Conservation (phyloP, 2,797 vertebrate species). For the Danio tinwini region DNA sequence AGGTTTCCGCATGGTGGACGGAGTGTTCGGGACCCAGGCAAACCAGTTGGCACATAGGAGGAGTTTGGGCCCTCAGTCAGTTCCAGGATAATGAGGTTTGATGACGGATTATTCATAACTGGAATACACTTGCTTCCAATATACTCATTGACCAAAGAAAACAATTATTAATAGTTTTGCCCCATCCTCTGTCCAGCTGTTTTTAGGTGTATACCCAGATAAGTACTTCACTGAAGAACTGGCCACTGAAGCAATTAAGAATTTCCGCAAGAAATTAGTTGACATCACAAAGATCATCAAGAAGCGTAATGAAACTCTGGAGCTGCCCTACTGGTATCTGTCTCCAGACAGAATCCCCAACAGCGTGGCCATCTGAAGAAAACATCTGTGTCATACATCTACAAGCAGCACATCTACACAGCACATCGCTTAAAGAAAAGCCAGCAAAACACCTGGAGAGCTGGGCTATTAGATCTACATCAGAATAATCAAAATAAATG, state of each 20-base stretch:
- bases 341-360: slow-evolving; percentile 94
- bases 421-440: not conserved
- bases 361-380: slow-evolving; percentile 87
- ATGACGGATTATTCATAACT: not conserved
- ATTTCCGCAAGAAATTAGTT: slow-evolving; percentile 84
- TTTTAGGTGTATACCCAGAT: slow-evolving; percentile 92
- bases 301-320: slow-evolving; percentile 89
- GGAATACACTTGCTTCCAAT: not conserved
- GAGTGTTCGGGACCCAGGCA: too few species aligned
- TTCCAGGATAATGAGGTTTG: too few species aligned
- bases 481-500: not conserved
- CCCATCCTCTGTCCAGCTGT: slow-evolving; percentile 70
- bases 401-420: not conserved
- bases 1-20: too few species aligned
- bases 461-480: not conserved
- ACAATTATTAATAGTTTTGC: not conserved
- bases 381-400: not conserved
- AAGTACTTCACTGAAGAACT: slow-evolving; percentile 92
- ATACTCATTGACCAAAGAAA: not conserved
- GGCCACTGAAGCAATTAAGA: slow-evolving; percentile 84
- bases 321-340: slow-evolving; percentile 92
- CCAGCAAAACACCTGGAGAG: not conserved
- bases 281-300: slow-evolving; percentile 81
- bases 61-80: too few species aligned
- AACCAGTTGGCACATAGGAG: too few species aligned